A percentile compares a stretch with the other conserved stretches of the same genome.
phyloP scores from a whole-genome alignment of 2,888 invertebrate species.

The Odontomyia ornata region DNA sequence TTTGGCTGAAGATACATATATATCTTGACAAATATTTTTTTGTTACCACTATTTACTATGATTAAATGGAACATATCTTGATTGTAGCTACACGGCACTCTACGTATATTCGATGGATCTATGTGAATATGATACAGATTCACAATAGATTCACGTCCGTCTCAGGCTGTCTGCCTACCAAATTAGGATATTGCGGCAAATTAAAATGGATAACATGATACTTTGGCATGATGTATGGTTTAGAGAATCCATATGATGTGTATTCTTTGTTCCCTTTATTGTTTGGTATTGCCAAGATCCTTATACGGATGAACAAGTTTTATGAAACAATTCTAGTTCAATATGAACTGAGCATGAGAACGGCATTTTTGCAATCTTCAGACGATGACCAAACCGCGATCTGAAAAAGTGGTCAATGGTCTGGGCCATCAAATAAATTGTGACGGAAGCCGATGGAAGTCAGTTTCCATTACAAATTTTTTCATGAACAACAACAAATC shows the following conservation, averaged over 20 bases:
- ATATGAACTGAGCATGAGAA: background rate
- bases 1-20: background rate
- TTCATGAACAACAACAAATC: no score
- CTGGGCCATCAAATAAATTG: no score
- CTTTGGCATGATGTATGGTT: background rate
- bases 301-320: conserved; percentile 1
- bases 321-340: background rate
- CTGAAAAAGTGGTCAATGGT: no score
- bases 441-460: no score
- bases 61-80: background rate
- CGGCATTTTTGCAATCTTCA: no score
- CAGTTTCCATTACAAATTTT: no score
- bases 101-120: background rate
- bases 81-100: background rate
- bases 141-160: background rate
- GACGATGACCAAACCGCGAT: no score
- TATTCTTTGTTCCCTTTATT: background rate
- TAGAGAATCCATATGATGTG: background rate
- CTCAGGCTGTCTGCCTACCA: background rate
- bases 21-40: background rate
- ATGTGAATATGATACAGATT: background rate
- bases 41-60: background rate
- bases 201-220: background rate
- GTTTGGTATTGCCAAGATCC: background rate
- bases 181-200: background rate